Conservation (phyloP, 1,140 invertebrate genomes). For the Papilio xuthus region DNA sequence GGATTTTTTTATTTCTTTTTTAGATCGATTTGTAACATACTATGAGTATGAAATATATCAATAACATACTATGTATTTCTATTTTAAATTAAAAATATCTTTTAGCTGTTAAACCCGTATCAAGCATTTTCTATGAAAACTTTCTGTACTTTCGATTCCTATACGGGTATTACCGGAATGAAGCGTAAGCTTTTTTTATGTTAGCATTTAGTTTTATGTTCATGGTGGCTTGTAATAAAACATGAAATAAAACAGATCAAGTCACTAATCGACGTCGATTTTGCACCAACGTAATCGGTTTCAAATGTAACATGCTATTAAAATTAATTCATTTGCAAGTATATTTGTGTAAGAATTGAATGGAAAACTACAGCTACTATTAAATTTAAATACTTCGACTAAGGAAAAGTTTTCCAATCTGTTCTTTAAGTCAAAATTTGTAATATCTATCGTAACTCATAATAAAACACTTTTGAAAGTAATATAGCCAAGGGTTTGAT, state of each 20-base stretch:
- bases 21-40: background rate
- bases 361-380: background rate
- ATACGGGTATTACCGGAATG: conserved; percentile 17
- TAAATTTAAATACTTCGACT: background rate
- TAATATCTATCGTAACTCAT: too few relatives aligned
- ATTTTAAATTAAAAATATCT: conserved; percentile 4
- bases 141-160: conserved; percentile 21
- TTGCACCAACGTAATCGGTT: background rate
- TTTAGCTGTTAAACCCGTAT: background rate
- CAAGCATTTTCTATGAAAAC: conserved; percentile 1
- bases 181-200: conserved; percentile 5
- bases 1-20: background rate
- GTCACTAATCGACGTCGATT: background rate
- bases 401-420: background rate
- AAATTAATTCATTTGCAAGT: background rate
- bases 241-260: conserved; percentile 6
- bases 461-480: too few relatives aligned
- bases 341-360: background rate
- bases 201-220: conserved; percentile 8
- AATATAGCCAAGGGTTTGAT: too few relatives aligned
- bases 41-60: background rate
- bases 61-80: background rate
- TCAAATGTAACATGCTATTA: background rate
- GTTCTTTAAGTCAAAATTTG: background rate
- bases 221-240: conserved; percentile 13